These are phyloP conservation scores for Volucella inflata DNA, from an alignment of 2,888 invertebrate genomes.

Conservation along the genomic window DNA sequence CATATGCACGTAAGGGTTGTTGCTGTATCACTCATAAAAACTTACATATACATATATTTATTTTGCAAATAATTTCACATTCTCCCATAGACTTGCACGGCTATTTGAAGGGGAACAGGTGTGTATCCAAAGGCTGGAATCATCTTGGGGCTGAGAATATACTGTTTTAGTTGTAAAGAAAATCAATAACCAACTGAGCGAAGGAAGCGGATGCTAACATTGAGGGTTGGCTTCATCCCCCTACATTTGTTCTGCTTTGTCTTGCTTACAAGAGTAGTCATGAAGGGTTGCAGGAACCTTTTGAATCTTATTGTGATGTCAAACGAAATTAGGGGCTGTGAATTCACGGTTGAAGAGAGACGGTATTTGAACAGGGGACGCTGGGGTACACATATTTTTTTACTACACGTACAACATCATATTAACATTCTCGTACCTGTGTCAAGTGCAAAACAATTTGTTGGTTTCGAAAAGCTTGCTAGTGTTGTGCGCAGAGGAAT, in stretches of 20 bases:
- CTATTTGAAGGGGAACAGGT: not conserved
- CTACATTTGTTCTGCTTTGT: no score
- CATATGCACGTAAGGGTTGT: not conserved
- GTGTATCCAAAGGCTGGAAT: not conserved
- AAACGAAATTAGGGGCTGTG: conserved; percentile 19
- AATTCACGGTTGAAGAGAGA: conserved; percentile 25
- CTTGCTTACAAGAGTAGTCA: no score
- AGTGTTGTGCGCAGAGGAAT: not conserved
- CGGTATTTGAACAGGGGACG: conserved; percentile 7
- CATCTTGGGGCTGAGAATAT: no score
- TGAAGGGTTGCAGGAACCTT: conserved; percentile 10
- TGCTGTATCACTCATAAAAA: no score
- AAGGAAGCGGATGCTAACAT: not conserved
- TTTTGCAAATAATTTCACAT: not conserved
- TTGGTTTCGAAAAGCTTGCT: not conserved
- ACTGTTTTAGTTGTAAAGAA: not conserved
- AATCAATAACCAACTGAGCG: conserved; percentile 18
- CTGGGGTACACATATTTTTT: conserved; percentile 10
- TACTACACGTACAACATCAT: not conserved
- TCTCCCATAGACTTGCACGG: no score
- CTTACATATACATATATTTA: not conserved
- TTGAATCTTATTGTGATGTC: conserved; percentile 18
- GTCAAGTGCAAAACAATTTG: not conserved
- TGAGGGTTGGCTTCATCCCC: not conserved
- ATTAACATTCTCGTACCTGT: not conserved